These are phyloP conservation scores for Bungarus multicinctus DNA, from an alignment of 2,113 vertebrate species.

Conservation along the genomic window DNA sequence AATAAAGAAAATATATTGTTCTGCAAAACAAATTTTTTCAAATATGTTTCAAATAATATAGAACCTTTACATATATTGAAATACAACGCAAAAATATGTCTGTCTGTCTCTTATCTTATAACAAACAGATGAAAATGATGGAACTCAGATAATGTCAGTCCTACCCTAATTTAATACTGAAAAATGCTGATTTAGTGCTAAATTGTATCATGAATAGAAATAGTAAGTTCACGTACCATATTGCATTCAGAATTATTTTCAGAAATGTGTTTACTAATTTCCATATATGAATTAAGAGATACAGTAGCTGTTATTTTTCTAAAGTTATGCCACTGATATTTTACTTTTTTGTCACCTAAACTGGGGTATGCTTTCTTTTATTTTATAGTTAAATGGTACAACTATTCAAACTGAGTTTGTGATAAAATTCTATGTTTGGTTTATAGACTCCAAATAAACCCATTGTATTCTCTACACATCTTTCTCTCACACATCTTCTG, in stretches of 20 bases:
- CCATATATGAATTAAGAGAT: not conserved
- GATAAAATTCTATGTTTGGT: conserved; percentile 21
- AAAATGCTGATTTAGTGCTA: not conserved
- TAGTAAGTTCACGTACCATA: not conserved
- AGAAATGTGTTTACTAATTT: not conserved
- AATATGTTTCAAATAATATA: not conserved
- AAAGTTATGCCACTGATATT: not conserved
- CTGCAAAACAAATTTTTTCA: not conserved
- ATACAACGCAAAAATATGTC: not conserved
- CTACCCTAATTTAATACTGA: not conserved
- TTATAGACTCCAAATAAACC: conserved; percentile 14
- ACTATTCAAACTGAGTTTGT: conserved; percentile 31
- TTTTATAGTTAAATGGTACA: not conserved
- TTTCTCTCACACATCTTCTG: not conserved
- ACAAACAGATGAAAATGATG: not conserved
- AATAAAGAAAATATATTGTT: not conserved
- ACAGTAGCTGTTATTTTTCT: not conserved
- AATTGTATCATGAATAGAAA: not conserved
- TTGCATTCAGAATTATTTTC: conserved; percentile 11
- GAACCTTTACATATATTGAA: not conserved
- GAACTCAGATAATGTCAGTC: not conserved
- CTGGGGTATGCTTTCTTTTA: not conserved
- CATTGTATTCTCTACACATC: not conserved
- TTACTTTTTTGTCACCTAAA: not conserved
- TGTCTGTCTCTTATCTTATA: not conserved